Percentiles rank a stretch among this genome's conserved stretches.
phyloP scores from a whole-genome alignment of 2,797 vertebrate genomes.

The Chelon labrosus region DNA sequence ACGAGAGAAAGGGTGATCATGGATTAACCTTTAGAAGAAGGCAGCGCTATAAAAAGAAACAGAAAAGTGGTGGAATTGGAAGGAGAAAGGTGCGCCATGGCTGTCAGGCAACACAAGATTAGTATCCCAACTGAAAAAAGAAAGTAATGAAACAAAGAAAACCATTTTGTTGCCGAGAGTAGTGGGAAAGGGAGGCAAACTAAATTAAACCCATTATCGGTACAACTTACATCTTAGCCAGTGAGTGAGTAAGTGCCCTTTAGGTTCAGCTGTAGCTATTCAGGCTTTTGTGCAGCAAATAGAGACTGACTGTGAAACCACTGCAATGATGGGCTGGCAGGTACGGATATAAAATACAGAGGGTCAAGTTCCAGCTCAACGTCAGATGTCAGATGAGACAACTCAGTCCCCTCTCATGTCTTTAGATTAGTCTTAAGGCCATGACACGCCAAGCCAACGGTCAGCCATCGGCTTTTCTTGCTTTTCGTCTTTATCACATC shows the following conservation, averaged over 20 bases:
- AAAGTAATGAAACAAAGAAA: constrained; percentile 21
- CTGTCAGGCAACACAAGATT: constrained; percentile 9
- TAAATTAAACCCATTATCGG: constrained; percentile 14
- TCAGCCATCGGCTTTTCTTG: no score
- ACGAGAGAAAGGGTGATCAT: constrained; percentile 14
- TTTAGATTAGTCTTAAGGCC: background rate
- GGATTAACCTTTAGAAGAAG: constrained; percentile 47
- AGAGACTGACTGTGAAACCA: constrained; percentile 7
- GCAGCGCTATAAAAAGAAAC: constrained; percentile 21
- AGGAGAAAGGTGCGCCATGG: constrained; percentile 17
- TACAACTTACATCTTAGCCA: constrained; percentile 6
- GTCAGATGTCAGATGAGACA: background rate
- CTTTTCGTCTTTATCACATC: no score
- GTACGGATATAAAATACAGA: constrained; percentile 1
- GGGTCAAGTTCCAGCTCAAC: background rate
- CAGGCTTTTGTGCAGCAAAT: constrained; percentile 15
- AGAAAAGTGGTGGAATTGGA: constrained; percentile 28
- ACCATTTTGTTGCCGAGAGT: constrained; percentile 3
- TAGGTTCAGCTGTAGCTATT: constrained; percentile 23
- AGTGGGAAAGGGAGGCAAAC: constrained; percentile 13
- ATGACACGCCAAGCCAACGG: no score
- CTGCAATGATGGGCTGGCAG: constrained; percentile 21
- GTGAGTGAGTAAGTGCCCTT: constrained; percentile 13
- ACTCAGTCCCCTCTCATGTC: background rate
- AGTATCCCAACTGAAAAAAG: constrained; percentile 18